Evolutionary conservation across 2,113 vertebrate genomes (phyloP).

Genomic region (Hippocampus mohnikei): DNA sequence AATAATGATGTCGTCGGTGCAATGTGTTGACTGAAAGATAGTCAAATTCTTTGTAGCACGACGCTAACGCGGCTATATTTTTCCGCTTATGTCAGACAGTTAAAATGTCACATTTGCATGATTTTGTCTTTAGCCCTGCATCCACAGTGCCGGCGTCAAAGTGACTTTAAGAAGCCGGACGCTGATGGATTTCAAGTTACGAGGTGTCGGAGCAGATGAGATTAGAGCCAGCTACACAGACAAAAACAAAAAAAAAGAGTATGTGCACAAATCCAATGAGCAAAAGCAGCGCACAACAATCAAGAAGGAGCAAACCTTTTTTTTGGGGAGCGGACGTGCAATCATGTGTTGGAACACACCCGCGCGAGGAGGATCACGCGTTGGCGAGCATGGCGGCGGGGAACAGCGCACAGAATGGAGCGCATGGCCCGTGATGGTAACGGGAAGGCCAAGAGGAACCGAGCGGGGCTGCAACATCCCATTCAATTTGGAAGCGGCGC

Average conservation of each 20-base stretch:
- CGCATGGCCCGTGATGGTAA: slow-evolving; percentile 37
- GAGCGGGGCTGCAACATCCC: slow-evolving; percentile 61
- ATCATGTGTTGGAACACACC: slow-evolving; percentile 2
- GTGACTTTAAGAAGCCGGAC: slow-evolving; percentile 19
- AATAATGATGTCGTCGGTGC: neutral
- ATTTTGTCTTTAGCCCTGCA: slow-evolving; percentile 18
- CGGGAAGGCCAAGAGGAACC: slow-evolving; percentile 55
- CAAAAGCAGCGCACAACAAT: neutral
- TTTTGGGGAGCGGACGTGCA: neutral
- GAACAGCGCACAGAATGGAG: slow-evolving; percentile 40
- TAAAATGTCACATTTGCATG: slow-evolving; percentile 31
- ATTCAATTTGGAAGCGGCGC: slow-evolving; percentile 64
- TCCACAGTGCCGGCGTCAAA: slow-evolving; percentile 35
- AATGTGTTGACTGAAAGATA: neutral
- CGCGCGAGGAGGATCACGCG: slow-evolving; percentile 24
- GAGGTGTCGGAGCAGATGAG: slow-evolving; percentile 1
- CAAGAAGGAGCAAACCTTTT: neutral
- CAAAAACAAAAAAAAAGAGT: neutral
- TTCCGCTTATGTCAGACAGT: slow-evolving; percentile 25
- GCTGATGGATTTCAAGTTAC: slow-evolving; percentile 19
- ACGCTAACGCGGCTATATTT: neutral
- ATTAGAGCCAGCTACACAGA: neutral
- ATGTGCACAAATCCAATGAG: neutral
- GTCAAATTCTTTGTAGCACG: neutral
- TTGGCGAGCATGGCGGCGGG: slow-evolving; percentile 23